Base-by-base conservation (phyloP, 2,113 vertebrate genomes). In the Periophthalmodon schlosseri region DNA sequence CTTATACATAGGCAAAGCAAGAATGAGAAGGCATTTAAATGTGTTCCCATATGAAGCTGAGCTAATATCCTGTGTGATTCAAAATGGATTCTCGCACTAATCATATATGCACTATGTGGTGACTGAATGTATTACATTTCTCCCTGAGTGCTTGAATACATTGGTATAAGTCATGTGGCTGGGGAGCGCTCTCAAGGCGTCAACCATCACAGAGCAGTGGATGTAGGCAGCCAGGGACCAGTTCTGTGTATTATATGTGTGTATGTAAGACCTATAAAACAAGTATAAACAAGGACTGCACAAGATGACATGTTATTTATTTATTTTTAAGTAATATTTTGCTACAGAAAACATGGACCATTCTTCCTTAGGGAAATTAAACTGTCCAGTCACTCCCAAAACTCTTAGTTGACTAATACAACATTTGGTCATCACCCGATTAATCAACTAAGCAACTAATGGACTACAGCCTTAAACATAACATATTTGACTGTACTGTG, bases 191-290 rank as follows among this genome's bases (percentile, higher is more conserved):
- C 95, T 95, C 94, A 90, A 94, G 93, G 93, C 87, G 96, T 97
- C 96, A 97, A 97, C 96, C 96, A 81, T 95, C 91, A 94, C 96
- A 97, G 96, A 97, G 95, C 90, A 96, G 96, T 96, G 95, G 96
- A 94, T 91, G 89, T 93, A 94, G 94, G 95, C 95, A 94, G 90
- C 95, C 94, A 88, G 92, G 94, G 95, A 94, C 95, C 90, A 87
- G 91, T 81, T 79, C 46, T 47, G 71, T 61, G 70, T 72, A 70
- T 66, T 24, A 18, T 64, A 70, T 68, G 52, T 46, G 33, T 54
- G 50, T 54, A 20, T 7, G 5, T 28, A 54, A 54, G 18, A 7
- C 18, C n/a, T 54, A 7, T 54, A 21, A 52, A 52, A 20, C 49
- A 56, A 44, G 39, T 44, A 11, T 44, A 44, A 44, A 44, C 52